Evolutionary conservation across 2,888 invertebrate species (phyloP), one percentile per base, ranked within the genome.

Genomic region (Thera obeliscata): DNA sequence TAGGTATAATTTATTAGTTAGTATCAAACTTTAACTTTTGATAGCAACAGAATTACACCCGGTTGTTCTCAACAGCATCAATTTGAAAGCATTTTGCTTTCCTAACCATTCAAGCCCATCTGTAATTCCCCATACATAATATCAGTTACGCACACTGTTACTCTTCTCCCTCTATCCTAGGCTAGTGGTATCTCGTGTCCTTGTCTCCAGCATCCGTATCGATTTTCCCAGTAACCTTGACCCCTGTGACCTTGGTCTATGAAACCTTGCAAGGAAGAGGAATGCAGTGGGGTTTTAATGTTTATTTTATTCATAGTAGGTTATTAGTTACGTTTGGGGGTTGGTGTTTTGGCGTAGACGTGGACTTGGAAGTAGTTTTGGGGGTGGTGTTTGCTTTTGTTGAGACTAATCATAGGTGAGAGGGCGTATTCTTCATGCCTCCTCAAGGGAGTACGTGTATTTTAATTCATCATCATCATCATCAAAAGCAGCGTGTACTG

Each of bases 161-260:
- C 9, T 43, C 56, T 41, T 70, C 66, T 64, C 73, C 60, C 22
- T 87, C 80, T 50, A 74, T 64, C 75, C 69, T 61, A 46, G 43
- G 65, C 22, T 54, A 22, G 8, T 22, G 55, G 71, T 33, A 64
- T 74, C 64, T 33, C 69, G 9, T 60, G 33, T 89, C 87, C 81
- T 80, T 70, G 56, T 87, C 81, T 60, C 70, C 93, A 93, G 93
- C 92, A 88, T 92, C 93, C 87, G 81, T 90, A 93, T 93, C 89
- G 93, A 93, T 90, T 88, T 70, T 72, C 48, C 38, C 57, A n/a
- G 36, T 66, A 81, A 76, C 91, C 93, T 88, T 93, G 92, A 91
- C 90, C 90, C 36, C 56, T 3, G 6, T 61, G 61, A 62, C 67
- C 64, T 67, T 67, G 56, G 56, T 62, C 64, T 65, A 66, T 64